A percentile compares a stretch with the other conserved stretches of the same genome.
These are phyloP conservation scores for Euura saliciscinereae DNA, from an alignment of 1,140 invertebrate genomes.

Conservation along the genomic window DNA sequence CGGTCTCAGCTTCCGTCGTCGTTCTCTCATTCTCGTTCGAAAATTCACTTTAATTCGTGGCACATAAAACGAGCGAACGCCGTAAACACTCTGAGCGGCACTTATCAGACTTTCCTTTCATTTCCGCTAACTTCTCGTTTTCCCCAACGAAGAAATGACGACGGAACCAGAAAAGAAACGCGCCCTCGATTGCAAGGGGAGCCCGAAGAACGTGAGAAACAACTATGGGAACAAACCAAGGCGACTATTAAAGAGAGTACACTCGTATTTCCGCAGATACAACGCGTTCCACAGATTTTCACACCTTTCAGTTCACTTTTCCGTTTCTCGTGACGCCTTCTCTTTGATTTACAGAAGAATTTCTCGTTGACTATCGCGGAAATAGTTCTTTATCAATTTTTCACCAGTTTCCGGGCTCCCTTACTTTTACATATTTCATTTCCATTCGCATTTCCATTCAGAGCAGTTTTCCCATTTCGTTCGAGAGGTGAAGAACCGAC, in stretches of 20 bases:
- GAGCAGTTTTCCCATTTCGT: too few relatives aligned
- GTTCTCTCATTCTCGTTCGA: not conserved
- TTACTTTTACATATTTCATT: not conserved
- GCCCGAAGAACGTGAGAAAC: not conserved
- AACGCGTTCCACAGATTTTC: not conserved
- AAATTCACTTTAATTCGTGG: not conserved
- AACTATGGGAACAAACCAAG: not conserved
- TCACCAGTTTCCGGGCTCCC: not conserved
- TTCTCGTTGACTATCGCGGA: not conserved
- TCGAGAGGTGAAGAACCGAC: too few relatives aligned
- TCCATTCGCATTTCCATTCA: too few relatives aligned
- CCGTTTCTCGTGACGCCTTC: not conserved
- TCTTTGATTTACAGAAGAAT: too few relatives aligned
- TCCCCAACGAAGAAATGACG: slow-evolving; percentile 4
- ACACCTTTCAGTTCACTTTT: not conserved
- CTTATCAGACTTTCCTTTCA: slow-evolving; percentile 5
- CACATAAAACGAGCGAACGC: not conserved
- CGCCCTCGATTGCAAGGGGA: not conserved
- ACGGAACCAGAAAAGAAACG: not conserved
- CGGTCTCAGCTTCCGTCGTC: not conserved
- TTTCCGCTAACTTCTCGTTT: not conserved
- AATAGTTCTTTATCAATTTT: not conserved
- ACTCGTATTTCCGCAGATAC: not conserved
- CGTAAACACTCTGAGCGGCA: slow-evolving; percentile 2
- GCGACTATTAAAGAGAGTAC: not conserved